Conservation (phyloP, 1,140 invertebrate species). For the Euschistus heros region DNA sequence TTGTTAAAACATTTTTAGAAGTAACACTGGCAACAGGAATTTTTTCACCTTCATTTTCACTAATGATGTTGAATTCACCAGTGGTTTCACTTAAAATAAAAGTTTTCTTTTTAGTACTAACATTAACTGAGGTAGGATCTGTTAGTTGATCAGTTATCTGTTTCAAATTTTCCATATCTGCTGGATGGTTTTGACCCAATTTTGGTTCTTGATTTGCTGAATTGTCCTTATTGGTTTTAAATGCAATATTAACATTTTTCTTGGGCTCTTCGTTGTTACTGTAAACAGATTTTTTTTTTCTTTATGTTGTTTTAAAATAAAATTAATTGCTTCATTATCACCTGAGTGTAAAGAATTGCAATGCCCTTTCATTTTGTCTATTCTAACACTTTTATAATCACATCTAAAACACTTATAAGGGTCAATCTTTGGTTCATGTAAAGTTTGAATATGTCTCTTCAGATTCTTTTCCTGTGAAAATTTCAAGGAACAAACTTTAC, state of each 20-base stretch:
- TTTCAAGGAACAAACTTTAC: conserved; percentile 12
- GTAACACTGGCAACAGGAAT: conserved; percentile 20
- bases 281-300: not conserved
- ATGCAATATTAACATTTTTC: not conserved
- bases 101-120: not conserved
- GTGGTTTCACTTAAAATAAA: conserved; percentile 13
- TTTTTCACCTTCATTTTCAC: conserved; percentile 11
- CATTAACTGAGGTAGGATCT: too few relatives aligned
- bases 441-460: conserved; percentile 14
- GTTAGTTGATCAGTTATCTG: not conserved
- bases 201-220: not conserved
- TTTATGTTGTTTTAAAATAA: not conserved
- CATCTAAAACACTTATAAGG: conserved; percentile 5
- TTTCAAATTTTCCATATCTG: not conserved
- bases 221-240: not conserved
- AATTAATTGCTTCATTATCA: not conserved
- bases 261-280: not conserved
- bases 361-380: conserved; percentile 16
- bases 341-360: not conserved
- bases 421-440: conserved; percentile 6
- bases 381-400: conserved; percentile 13
- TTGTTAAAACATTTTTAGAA: conserved; percentile 19
- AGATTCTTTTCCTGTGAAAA: conserved; percentile 22
- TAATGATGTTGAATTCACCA: conserved; percentile 9
- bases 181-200: not conserved